Conservation (phyloP, 2,797 vertebrate genomes). For the Varecia variegata region DNA sequence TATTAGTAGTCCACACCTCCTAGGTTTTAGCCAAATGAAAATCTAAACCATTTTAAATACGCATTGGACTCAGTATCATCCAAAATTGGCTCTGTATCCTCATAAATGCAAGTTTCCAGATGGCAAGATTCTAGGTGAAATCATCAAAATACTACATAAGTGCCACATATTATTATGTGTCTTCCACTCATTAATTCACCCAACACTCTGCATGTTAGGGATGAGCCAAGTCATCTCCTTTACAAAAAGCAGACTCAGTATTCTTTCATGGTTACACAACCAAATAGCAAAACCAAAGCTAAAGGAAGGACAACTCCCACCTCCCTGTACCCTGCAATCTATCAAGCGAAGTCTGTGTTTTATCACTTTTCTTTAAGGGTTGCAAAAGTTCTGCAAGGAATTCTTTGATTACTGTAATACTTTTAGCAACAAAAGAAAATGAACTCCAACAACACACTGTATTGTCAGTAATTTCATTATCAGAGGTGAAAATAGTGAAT, state of each 20-base stretch:
- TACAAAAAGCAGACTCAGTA: slow-evolving; percentile 52
- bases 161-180: neutral
- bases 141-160: slow-evolving; percentile 51
- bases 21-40: slow-evolving; percentile 61
- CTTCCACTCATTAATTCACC: slow-evolving; percentile 35
- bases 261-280: slow-evolving; percentile 39
- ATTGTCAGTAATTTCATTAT: neutral
- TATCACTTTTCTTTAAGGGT: slow-evolving; percentile 38
- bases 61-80: slow-evolving; percentile 20
- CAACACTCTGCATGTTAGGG: neutral
- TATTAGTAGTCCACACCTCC: slow-evolving; percentile 51
- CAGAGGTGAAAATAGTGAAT: neutral
- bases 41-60: slow-evolving; percentile 58
- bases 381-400: slow-evolving; percentile 46
- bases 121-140: slow-evolving; percentile 61
- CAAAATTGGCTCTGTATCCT: slow-evolving; percentile 39
- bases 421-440: slow-evolving; percentile 40
- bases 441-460: neutral
- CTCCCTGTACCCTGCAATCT: neutral
- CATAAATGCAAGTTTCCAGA: slow-evolving; percentile 64
- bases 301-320: neutral
- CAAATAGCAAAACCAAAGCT: neutral
- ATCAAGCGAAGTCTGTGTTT: neutral
- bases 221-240: slow-evolving; percentile 45
- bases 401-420: slow-evolving; percentile 40